phyloP scores from a whole-genome alignment of 2,888 invertebrate species.

The Mythimna albipuncta region DNA sequence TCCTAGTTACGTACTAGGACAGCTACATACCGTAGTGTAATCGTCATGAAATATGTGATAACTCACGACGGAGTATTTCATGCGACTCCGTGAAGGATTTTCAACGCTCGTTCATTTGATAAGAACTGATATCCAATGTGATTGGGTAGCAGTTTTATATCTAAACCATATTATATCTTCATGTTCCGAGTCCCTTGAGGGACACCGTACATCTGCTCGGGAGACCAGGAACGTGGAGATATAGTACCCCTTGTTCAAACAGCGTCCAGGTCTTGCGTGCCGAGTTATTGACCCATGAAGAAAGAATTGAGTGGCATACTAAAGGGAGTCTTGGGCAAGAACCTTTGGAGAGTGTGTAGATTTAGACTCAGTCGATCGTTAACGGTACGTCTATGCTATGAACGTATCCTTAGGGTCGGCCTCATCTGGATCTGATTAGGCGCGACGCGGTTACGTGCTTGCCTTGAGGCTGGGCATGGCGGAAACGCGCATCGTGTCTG shows the following conservation, averaged over 20 bases:
- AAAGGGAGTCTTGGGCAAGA: conserved; percentile 9
- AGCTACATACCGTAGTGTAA: neutral
- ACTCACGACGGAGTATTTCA: neutral
- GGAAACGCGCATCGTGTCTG: conserved; percentile 9
- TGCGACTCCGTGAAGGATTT: conserved; percentile 15
- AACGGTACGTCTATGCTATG: conserved; percentile 12
- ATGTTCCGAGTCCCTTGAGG: neutral
- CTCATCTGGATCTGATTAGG: neutral
- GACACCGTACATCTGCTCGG: neutral
- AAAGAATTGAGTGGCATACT: conserved; percentile 6
- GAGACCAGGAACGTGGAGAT: conserved; percentile 1
- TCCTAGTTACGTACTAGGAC: neutral
- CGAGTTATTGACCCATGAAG: neutral
- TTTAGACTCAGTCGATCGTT: neutral
- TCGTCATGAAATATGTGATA: neutral
- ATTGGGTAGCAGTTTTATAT: conserved; percentile 22
- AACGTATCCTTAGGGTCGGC: conserved; percentile 11
- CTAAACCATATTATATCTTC: conserved; percentile 14
- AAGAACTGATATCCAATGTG: conserved; percentile 19
- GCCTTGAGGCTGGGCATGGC: no score
- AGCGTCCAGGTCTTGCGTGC: neutral
- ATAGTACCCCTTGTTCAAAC: conserved; percentile 9
- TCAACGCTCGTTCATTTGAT: conserved; percentile 34
- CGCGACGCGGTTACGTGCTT: neutral
- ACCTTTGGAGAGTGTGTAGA: conserved; percentile 5